Percentiles rank a stretch among this genome's conserved stretches.
phyloP scores from a whole-genome alignment of 2,797 vertebrate genomes.

The Spheniscus humboldti region DNA sequence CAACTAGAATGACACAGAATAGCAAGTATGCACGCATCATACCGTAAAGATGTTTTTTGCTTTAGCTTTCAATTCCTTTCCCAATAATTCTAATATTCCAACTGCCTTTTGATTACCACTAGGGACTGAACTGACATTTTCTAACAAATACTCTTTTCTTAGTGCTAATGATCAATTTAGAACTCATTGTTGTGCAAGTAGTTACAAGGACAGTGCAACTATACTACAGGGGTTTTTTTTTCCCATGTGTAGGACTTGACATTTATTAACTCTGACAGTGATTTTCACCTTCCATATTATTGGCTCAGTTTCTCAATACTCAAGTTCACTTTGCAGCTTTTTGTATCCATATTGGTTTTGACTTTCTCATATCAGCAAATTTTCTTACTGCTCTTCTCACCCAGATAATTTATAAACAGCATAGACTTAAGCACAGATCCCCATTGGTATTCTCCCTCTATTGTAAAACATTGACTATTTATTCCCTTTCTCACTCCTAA shows the following conservation, averaged over 20 bases:
- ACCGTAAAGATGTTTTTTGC: background rate
- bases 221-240: background rate
- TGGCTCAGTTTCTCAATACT: background rate
- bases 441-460: background rate
- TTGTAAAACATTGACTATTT: background rate
- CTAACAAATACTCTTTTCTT: background rate
- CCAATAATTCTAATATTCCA: background rate
- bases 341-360: background rate
- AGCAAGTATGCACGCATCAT: background rate
- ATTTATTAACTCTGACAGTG: background rate
- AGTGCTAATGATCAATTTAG: background rate
- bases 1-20: background rate
- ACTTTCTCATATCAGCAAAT: background rate
- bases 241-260: background rate
- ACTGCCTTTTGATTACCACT: background rate
- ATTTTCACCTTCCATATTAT: background rate
- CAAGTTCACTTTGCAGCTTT: background rate
- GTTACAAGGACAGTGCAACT: background rate
- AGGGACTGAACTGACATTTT: background rate
- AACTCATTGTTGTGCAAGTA: background rate
- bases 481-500: background rate
- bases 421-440: background rate
- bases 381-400: background rate
- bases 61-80: background rate
- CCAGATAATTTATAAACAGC: background rate